A percentile compares a stretch with the other conserved stretches of the same genome.
phyloP scores from a whole-genome alignment of 2,113 vertebrate species.

The Bos indicus region DNA sequence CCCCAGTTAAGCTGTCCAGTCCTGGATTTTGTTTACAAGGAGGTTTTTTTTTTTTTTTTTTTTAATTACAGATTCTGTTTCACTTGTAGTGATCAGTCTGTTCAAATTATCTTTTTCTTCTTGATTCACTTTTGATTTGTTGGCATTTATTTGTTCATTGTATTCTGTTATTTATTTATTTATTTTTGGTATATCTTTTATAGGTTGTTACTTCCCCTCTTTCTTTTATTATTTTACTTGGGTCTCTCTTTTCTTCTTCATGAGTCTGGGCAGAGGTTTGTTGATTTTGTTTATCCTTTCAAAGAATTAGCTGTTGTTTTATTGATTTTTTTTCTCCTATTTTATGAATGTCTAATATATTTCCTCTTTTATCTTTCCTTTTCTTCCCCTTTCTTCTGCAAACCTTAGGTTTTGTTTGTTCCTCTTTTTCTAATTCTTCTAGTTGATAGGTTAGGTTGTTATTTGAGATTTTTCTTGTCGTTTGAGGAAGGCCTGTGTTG shows the following conservation, averaged over 20 bases:
- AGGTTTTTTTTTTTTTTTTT: not conserved
- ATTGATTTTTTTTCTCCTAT: not conserved
- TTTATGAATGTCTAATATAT: not conserved
- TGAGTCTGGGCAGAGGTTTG: not conserved
- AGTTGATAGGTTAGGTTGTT: not conserved
- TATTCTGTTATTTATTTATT: not conserved
- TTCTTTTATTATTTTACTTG: not conserved
- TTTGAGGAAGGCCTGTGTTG: not conserved
- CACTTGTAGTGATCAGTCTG: not conserved
- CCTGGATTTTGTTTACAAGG: not conserved
- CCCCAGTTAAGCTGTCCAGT: not conserved
- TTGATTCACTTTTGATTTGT: not conserved
- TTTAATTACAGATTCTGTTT: not conserved
- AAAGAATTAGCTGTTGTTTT: not conserved
- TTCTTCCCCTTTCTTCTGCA: not conserved
- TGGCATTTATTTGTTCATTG: not conserved
- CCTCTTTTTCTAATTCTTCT: not conserved
- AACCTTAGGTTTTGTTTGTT: not conserved
- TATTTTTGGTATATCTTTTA: not conserved
- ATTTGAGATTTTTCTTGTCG: not conserved
- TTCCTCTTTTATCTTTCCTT: not conserved
- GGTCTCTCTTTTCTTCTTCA: not conserved
- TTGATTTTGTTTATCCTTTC: not conserved
- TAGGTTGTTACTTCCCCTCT: not conserved
- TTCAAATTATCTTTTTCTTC: not conserved